Conservation (phyloP, 1,140 invertebrate species). For the Calliopsis andreniformis region DNA sequence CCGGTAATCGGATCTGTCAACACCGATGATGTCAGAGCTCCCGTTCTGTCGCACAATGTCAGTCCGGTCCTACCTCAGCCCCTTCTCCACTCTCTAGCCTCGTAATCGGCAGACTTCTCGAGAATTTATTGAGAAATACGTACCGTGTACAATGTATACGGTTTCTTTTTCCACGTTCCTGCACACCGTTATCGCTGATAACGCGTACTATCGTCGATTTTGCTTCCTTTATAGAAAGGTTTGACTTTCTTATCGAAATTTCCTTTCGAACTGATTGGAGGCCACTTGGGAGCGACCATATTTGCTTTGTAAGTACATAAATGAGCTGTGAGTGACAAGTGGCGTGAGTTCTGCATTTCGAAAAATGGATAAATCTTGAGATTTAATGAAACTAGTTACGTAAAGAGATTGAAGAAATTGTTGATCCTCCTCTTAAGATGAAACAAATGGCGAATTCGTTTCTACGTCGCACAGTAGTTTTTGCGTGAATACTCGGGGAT, state of each 20-base stretch:
- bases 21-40: conserved; percentile 44
- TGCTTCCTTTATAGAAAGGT: not conserved
- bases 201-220: conserved; percentile 10
- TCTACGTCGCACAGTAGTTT: not conserved
- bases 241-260: conserved; percentile 11
- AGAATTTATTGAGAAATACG: conserved; percentile 2
- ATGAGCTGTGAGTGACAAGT: too few relatives aligned
- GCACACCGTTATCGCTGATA: conserved; percentile 6
- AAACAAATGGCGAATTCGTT: not conserved
- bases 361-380: too few relatives aligned
- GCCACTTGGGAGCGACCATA: not conserved
- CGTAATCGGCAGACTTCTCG: not conserved
- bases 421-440: not conserved
- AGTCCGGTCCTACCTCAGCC: not conserved
- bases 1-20: conserved; percentile 43
- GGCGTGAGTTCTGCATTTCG: too few relatives aligned
- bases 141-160: not conserved
- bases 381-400: too few relatives aligned
- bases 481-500: conserved; percentile 2
- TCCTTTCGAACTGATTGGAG: not conserved
- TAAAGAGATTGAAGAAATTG: too few relatives aligned
- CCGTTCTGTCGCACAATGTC: conserved; percentile 28
- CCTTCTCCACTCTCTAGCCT: too few relatives aligned
- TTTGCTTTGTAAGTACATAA: not conserved
- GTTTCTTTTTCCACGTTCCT: not conserved